Conservation (phyloP, 2,113 vertebrate species). For the Stegostoma tigrinum region DNA sequence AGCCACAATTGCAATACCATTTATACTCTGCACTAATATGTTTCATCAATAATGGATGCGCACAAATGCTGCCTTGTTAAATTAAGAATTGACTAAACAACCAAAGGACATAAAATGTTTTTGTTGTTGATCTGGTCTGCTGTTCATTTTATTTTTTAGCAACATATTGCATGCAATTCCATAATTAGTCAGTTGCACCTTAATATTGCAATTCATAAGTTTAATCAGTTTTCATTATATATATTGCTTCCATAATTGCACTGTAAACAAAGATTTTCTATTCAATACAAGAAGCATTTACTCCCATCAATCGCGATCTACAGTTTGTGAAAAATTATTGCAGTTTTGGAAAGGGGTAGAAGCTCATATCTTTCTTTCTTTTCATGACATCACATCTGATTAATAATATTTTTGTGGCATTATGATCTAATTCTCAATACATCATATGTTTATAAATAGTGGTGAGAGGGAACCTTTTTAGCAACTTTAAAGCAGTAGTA, state of each 20-base stretch:
- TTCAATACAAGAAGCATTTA: not conserved
- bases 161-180: constrained; percentile 19
- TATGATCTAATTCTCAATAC: not conserved
- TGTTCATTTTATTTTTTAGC: not conserved
- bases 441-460: not conserved
- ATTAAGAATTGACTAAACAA: constrained; percentile 13
- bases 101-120: not conserved
- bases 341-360: constrained; percentile 7
- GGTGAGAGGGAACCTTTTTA: not conserved
- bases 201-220: constrained; percentile 21
- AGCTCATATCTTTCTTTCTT: not conserved
- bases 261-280: constrained; percentile 14
- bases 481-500: not conserved
- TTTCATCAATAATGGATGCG: constrained; percentile 17
- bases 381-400: not conserved
- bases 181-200: constrained; percentile 31
- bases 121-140: not conserved
- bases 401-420: not conserved
- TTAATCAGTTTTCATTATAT: not conserved
- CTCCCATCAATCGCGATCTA: not conserved
- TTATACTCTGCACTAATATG: constrained; percentile 7
- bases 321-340: not conserved
- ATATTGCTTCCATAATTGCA: constrained; percentile 12
- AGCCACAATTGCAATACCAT: not conserved
- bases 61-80: not conserved